Conservation (phyloP, 2,113 vertebrate genomes). For the Menura novaehollandiae region DNA sequence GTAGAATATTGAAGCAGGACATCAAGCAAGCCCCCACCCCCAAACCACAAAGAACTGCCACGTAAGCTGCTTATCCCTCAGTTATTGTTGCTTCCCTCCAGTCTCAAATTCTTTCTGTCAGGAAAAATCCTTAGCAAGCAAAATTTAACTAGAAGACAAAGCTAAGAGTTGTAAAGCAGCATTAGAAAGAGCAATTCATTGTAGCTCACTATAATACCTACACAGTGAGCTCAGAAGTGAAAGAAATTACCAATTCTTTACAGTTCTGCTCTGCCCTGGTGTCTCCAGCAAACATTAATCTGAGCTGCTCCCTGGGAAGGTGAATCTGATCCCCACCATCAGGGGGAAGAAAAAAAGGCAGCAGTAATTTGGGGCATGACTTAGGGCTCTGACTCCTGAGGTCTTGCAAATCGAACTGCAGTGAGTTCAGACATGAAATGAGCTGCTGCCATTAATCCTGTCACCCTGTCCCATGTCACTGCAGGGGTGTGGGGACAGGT, state of each 20-base stretch:
- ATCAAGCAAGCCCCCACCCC: not conserved
- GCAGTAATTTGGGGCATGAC: not conserved
- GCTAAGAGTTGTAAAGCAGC: slow-evolving; percentile 11
- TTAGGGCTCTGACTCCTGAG: not conserved
- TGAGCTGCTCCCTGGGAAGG: not conserved
- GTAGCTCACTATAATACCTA: not conserved
- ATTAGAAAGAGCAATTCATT: not conserved
- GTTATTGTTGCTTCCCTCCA: slow-evolving; percentile 16
- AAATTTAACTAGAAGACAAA: slow-evolving; percentile 24
- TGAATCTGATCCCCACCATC: not conserved
- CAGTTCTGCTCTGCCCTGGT: not conserved
- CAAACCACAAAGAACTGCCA: not conserved
- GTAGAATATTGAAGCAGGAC: not conserved
- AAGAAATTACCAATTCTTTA: not conserved
- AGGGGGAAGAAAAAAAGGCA: not conserved
- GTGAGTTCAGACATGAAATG: not conserved
- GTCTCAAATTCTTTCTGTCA: slow-evolving; percentile 27
- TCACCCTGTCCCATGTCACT: not conserved
- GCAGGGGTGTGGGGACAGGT: not conserved
- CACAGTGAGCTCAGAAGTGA: not conserved
- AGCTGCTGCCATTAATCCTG: not conserved
- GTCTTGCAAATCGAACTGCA: fast-evolving
- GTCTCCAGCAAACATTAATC: not conserved
- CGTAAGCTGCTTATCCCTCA: slow-evolving; percentile 10
- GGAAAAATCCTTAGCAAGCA: slow-evolving; percentile 20